Percentiles rank a stretch among this genome's conserved stretches.
Conservation (phyloP, 2,797 vertebrate species). For the Gadopsis bispinosus region DNA sequence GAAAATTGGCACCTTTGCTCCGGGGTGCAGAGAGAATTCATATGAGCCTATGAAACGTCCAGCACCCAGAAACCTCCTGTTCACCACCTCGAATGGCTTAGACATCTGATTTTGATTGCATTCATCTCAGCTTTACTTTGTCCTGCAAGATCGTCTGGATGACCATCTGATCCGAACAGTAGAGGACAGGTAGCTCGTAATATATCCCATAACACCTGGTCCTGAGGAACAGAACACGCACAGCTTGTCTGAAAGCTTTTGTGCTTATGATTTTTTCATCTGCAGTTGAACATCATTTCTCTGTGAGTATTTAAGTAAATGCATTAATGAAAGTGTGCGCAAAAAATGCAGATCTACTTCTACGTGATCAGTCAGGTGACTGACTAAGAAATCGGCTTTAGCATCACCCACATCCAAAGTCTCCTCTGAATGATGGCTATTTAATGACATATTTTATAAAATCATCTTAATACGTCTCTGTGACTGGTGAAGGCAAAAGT, state of each 20-base stretch:
- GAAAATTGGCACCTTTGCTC: slow-evolving; percentile 68
- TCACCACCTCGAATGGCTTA: background rate
- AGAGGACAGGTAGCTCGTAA: background rate
- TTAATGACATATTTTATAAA: background rate
- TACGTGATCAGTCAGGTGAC: background rate
- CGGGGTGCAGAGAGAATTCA: slow-evolving; percentile 54
- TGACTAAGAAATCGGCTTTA: background rate
- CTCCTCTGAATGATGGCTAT: background rate
- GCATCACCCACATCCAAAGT: background rate
- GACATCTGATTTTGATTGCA: slow-evolving; percentile 9
- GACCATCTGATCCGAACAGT: background rate
- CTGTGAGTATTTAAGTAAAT: background rate
- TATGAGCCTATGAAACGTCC: slow-evolving; percentile 43
- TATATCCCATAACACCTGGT: background rate
- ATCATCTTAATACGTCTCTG: background rate
- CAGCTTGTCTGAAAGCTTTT: background rate
- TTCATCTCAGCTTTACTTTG: slow-evolving; percentile 2
- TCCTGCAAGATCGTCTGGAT: background rate
- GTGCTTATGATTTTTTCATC: background rate
- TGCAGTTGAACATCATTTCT: background rate
- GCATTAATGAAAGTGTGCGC: background rate
- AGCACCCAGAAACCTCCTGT: slow-evolving; percentile 10
- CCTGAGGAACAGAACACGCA: background rate
- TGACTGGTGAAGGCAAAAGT: background rate
- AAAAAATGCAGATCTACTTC: no score